Conservation (phyloP, 1,140 invertebrate genomes). For the Drosophila carrolli region DNA sequence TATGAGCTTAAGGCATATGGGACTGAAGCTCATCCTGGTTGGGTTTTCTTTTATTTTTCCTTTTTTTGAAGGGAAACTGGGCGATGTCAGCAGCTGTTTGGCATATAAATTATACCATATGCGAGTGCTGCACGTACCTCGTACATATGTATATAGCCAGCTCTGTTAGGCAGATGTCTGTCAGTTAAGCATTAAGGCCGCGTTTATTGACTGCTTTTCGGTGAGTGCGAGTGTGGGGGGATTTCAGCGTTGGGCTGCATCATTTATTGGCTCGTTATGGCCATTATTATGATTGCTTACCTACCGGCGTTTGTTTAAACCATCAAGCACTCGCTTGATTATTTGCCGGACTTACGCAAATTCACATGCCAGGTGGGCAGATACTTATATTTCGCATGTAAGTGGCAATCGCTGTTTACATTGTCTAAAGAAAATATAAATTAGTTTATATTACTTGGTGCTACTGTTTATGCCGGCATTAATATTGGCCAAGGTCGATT, state of each 20-base stretch:
- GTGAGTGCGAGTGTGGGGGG: not conserved
- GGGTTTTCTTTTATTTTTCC: not conserved
- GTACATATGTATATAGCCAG: constrained; percentile 27
- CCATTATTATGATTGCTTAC: constrained; percentile 70
- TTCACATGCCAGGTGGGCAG: constrained; percentile 43
- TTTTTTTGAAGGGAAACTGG: constrained; percentile 27
- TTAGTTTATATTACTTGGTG: constrained; percentile 27
- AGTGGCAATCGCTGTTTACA: constrained; percentile 50
- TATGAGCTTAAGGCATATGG: constrained; percentile 27
- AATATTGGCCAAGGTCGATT: constrained; percentile 67
- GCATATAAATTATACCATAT: constrained; percentile 63
- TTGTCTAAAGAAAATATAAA: constrained; percentile 48
- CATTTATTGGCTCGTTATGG: constrained; percentile 66
- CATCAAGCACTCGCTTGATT: constrained; percentile 54
- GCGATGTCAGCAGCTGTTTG: constrained; percentile 49
- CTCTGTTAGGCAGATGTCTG: constrained; percentile 39
- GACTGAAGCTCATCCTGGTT: constrained; percentile 33
- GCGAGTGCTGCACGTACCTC: constrained; percentile 28
- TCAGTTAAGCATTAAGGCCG: constrained; percentile 44
- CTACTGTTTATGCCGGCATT: constrained; percentile 47
- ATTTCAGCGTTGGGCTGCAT: constrained; percentile 24
- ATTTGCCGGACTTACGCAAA: constrained; percentile 66
- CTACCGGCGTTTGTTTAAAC: constrained; percentile 37
- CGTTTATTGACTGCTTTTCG: constrained; percentile 62
- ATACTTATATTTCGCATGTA: constrained; percentile 46